A percentile compares a stretch with the other conserved stretches of the same genome.
phyloP scores from a whole-genome alignment of 92 coral and sea anemone genomes.

The Desmophyllum pertusum region DNA sequence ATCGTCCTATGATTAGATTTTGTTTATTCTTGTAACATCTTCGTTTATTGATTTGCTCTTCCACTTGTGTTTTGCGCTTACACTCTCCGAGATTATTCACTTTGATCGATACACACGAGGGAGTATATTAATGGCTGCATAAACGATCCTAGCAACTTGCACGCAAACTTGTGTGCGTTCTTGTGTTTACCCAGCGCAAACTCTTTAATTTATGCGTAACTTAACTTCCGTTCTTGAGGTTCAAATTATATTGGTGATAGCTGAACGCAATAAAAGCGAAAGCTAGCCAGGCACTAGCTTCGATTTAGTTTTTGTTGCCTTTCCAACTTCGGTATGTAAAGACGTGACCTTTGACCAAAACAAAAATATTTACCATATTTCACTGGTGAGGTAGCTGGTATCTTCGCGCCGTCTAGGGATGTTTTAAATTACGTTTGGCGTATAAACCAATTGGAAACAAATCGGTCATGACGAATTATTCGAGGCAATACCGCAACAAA shows the following conservation, averaged over 20 bases:
- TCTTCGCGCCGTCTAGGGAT: neutral
- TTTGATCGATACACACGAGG: too few relatives aligned
- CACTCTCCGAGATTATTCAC: neutral
- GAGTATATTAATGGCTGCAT: neutral
- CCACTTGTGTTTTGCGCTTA: neutral
- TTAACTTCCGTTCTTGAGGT: neutral
- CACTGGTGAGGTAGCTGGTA: neutral
- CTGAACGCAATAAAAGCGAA: neutral
- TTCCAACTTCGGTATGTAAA: constrained; percentile 8
- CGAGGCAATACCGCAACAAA: neutral
- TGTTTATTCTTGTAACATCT: neutral
- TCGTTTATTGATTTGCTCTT: neutral
- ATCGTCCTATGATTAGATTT: neutral
- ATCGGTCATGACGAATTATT: neutral
- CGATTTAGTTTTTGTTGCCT: neutral
- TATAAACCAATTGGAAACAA: neutral
- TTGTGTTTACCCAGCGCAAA: neutral
- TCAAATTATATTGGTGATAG: neutral
- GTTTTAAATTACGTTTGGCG: neutral
- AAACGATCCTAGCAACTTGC: neutral
- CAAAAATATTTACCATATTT: constrained; percentile 21
- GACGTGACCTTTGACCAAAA: constrained; percentile 17
- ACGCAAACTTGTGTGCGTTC: neutral
- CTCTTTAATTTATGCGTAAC: neutral
- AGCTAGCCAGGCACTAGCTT: neutral